These are phyloP conservation scores for Armadillidium nasatum DNA, from an alignment of 1,140 invertebrate species.

Conservation along the genomic window DNA sequence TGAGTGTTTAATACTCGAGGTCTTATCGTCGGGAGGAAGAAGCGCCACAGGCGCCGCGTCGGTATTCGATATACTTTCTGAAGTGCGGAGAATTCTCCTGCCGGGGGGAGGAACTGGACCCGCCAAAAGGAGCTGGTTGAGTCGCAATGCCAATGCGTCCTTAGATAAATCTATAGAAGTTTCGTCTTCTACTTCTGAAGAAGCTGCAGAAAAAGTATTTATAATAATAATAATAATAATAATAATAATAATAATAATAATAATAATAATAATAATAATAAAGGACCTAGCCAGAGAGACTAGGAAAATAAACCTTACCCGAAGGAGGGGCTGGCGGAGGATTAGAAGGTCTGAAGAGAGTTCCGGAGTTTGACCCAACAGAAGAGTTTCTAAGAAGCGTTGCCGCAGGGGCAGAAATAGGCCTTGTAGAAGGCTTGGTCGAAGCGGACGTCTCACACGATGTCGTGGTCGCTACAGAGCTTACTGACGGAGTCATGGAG, in stretches of 20 bases:
- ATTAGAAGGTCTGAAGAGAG: conserved; percentile 19
- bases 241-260: no score
- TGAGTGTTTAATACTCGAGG: neutral
- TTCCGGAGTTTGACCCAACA: neutral
- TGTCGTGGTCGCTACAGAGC: neutral
- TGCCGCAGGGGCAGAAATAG: neutral
- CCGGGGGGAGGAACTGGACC: conserved; percentile 34
- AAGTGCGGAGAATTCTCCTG: conserved; percentile 36
- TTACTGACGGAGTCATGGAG: neutral
- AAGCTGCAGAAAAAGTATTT: neutral
- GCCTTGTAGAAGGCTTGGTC: neutral
- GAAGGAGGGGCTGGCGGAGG: conserved; percentile 26
- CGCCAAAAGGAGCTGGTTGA: conserved; percentile 42
- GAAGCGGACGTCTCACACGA: neutral
- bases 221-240: no score
- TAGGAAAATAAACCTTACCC: no score
- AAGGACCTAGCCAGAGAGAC: no score
- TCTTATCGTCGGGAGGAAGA: conserved; percentile 31
- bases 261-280: no score
- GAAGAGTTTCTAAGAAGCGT: neutral
- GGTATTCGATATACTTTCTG: conserved; percentile 31
- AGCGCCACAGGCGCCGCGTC: conserved; percentile 35
- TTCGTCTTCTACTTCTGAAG: neutral
- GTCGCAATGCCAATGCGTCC: conserved; percentile 34
- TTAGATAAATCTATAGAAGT: conserved; percentile 1